Conservation (phyloP, 2,888 invertebrate genomes). For the Latheticus oryzae region DNA sequence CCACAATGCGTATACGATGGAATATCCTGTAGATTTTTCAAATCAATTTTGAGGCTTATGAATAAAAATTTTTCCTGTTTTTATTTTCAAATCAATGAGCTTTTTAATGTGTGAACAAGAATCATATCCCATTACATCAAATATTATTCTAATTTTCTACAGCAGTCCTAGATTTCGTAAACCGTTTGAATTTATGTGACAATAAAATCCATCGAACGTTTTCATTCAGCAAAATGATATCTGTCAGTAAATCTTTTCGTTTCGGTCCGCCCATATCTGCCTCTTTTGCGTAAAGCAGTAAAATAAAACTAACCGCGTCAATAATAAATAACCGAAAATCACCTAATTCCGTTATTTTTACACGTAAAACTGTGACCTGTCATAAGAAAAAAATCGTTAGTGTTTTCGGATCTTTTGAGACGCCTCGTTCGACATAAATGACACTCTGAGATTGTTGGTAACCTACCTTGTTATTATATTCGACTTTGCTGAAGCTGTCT, state of each 20-base stretch:
- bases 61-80: too few species aligned
- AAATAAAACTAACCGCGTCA: slow-evolving; percentile 43
- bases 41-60: too few species aligned
- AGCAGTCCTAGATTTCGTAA: too few species aligned
- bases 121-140: too few species aligned
- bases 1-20: too few species aligned
- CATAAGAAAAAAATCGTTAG: slow-evolving; percentile 53
- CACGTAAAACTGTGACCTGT: slow-evolving; percentile 50
- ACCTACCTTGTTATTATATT: slow-evolving; percentile 59
- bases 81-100: too few species aligned
- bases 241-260: slow-evolving; percentile 51
- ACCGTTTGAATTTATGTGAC: too few species aligned
- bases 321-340: slow-evolving; percentile 54
- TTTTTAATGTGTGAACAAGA: too few species aligned
- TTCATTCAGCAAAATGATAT: slow-evolving; percentile 39
- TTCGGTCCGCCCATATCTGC: slow-evolving; percentile 48
- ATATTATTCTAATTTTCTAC: too few species aligned
- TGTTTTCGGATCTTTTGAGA: slow-evolving; percentile 54
- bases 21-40: too few species aligned
- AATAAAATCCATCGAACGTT: too few species aligned
- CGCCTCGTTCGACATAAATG: slow-evolving; percentile 58
- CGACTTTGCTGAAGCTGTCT: slow-evolving; percentile 52
- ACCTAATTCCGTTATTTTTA: slow-evolving; percentile 54
- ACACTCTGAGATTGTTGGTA: slow-evolving; percentile 57
- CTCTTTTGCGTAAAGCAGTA: slow-evolving; percentile 43